Percentiles rank a stretch among this genome's conserved stretches.
These are phyloP conservation scores for Sardina pilchardus DNA, from an alignment of 2,113 vertebrate genomes.

Conservation along the genomic window DNA sequence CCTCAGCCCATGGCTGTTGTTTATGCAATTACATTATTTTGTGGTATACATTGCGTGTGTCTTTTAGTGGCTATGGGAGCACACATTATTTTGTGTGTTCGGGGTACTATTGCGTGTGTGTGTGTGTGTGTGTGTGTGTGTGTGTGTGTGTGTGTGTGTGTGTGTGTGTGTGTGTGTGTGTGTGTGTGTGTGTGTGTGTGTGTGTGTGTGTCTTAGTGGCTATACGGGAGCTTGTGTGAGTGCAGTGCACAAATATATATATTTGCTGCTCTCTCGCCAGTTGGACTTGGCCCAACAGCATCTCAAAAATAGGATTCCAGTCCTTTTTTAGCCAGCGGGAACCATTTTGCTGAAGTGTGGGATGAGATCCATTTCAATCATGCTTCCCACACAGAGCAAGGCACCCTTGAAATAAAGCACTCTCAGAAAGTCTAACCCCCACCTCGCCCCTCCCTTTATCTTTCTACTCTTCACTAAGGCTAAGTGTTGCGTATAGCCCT, in stretches of 20 bases:
- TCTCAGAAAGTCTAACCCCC: not conserved
- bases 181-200: not conserved
- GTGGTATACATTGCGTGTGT: not conserved
- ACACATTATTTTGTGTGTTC: not conserved
- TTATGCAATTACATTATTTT: not conserved
- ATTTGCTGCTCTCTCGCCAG: not conserved
- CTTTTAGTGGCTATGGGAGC: too few species aligned
- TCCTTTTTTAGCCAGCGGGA: not conserved
- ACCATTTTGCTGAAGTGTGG: conserved; percentile 14
- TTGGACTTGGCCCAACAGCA: not conserved
- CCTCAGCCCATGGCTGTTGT: not conserved
- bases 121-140: not conserved
- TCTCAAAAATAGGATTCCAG: not conserved
- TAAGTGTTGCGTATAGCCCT: not conserved
- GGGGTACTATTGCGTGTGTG: not conserved
- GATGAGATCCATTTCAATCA: conserved; percentile 1
- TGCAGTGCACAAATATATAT: not conserved
- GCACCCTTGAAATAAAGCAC: conserved; percentile 2
- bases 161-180: not conserved
- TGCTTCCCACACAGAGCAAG: not conserved
- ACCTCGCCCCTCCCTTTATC: not conserved
- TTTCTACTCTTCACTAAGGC: not conserved
- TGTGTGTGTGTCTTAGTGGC: not conserved
- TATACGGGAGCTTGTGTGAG: not conserved
- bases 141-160: not conserved